Evolutionary conservation across 2,888 invertebrate species (phyloP), one percentile per base, ranked within the genome.

Genomic region (Rugalucina vietnamica): DNA sequence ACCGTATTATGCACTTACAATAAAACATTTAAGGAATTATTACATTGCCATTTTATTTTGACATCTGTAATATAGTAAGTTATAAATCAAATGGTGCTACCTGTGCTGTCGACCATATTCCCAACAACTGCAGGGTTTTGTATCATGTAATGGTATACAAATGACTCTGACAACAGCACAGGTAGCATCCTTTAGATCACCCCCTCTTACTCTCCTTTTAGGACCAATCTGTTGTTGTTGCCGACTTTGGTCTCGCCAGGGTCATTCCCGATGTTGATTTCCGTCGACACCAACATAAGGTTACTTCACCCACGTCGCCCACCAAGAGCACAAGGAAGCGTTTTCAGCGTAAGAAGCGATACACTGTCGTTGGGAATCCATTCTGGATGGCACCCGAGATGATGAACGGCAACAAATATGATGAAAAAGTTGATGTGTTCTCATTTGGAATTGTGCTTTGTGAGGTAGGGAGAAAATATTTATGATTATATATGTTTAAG

Each of bases 311-410:
- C n/a, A 75, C 57, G 1, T 77, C 83, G 27, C 76, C 85, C 5
- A 73, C 76, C 2, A 89, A 75, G 73, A 76, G 65, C 49, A 27
- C 72, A 8, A 85, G 86, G 34, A 96, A 97, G 84, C 96, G 96
- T 73, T 96, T 96, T 73, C 96, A 97, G 91, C 95, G 98, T 0
- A 96, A 98, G 90, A 98, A 98, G 94, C 96, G 98, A 21, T 98
- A 98, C 95, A 99, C 98, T 0, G 98, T 99, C 37, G 99, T 99
- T 0, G 99, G 99, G 0, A 98, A 98, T 96, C 98, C 99, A 0
- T 99, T 98, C 95, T 99, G 98, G 98, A 99, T 99, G 99, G 99
- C 99, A 0, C 99, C 99, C 0, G 99, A 99, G 95, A 99, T 99
- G 99, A 98, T 99, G 98, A 98, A 97, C 94, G 98, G 98, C 29